Evolutionary conservation across 2,797 vertebrate genomes (phyloP), one percentile per base, ranked within the genome.

Genomic region (Basileuterus tristriatus): DNA sequence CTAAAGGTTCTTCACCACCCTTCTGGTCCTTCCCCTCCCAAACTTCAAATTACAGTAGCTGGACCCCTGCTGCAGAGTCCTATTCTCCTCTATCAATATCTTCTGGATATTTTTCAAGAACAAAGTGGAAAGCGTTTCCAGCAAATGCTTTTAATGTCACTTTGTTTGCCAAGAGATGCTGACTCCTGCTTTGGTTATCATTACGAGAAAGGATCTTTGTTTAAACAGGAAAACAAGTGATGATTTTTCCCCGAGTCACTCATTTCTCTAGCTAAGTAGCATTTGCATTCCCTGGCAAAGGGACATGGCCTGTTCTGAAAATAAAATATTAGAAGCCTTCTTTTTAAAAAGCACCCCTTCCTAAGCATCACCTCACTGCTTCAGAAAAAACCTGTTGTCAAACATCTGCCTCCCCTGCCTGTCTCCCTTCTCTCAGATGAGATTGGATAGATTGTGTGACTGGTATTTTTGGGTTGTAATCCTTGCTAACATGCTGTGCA

Each of bases 81-180:
- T 88, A 43, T 78, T 70, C 46, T 90, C 39, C 56, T 87, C 62
- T 64, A 30, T 93, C 80, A 82, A 80, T 91, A 91, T 43, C 43
- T 87, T 91, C 68, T 36, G 76, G 91, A 72, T 30, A 37, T 95
- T 94, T 96, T 95, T 96, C 94, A 92, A 75, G 64, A 96, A 78
- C 67, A 60, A 95, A 96, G 74, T 86, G 43, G 78, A 95, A 94
- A 95, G 85, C 87, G 76, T 94, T 97, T 97, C 96, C 97, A 96
- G 96, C 86, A 97, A 97, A 94, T 96, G 96, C 94, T 97, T 96
- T 97, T 97, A 97, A 96, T 82, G 87, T 93, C 93, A 83, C 41
- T 95, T 89, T 85, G 78, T 95, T 95, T 97, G 96, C 95, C 95
- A 97, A 96, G 87, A 91, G 76, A 93, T 50, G 55, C 85, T 91